A percentile compares a stretch with the other conserved stretches of the same genome.
These are phyloP conservation scores for Epiblema foenella DNA, from an alignment of 2,888 invertebrate genomes.

Conservation along the genomic window DNA sequence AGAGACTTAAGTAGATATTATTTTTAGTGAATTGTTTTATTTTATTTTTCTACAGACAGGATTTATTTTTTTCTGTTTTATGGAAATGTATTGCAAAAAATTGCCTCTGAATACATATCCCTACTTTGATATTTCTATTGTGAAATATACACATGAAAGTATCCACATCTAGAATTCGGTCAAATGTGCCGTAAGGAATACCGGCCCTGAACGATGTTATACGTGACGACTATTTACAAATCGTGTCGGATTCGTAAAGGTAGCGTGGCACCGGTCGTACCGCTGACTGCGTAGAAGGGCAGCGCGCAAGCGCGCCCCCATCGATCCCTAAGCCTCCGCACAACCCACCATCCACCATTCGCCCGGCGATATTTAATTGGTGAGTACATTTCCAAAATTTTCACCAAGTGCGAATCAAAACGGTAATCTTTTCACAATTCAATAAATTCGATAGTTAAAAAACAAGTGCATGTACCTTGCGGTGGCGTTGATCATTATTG, in stretches of 20 bases:
- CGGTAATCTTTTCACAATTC: conserved; percentile 42
- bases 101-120: no score
- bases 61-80: no score
- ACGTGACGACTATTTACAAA: conserved; percentile 5
- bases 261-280: not conserved
- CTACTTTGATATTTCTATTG: not conserved
- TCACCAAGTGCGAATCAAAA: conserved; percentile 49
- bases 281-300: conserved; percentile 34
- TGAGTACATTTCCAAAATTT: conserved; percentile 69
- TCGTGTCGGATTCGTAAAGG: conserved; percentile 10
- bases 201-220: not conserved
- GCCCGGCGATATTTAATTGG: conserved; percentile 68
- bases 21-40: no score
- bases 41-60: no score
- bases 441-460: conserved; percentile 48
- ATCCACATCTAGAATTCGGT: no score
- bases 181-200: no score
- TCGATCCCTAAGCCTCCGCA: conserved; percentile 59
- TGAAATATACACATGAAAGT: not conserved
- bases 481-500: conserved; percentile 79
- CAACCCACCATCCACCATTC: conserved; percentile 67
- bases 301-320: conserved; percentile 68
- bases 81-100: no score
- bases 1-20: no score
- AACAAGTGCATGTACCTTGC: conserved; percentile 80